Percentiles rank a stretch among this genome's conserved stretches.
Evolutionary conservation across 1,140 invertebrate species (phyloP).

Genomic region (Lerema accius): DNA sequence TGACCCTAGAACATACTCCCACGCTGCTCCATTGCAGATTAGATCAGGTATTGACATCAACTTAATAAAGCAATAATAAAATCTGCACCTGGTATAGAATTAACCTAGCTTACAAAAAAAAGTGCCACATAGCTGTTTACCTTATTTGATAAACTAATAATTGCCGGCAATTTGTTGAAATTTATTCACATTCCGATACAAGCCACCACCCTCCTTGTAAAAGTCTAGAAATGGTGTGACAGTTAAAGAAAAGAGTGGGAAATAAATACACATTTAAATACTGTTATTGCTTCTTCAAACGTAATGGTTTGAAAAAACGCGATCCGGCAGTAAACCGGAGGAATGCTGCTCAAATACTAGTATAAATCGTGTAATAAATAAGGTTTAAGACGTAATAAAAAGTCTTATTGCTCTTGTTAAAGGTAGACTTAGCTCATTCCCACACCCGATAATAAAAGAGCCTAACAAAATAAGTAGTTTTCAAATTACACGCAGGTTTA

Average conservation of each 20-base stretch:
- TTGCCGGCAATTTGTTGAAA: conserved; percentile 7
- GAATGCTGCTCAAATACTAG: conserved; percentile 15
- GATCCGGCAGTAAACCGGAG: conserved; percentile 7
- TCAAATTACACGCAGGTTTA: background rate
- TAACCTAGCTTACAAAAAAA: conserved; percentile 5
- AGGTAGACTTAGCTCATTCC: background rate
- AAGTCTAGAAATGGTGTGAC: conserved; percentile 9
- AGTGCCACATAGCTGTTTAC: conserved; percentile 13
- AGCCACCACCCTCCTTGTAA: conserved; percentile 7
- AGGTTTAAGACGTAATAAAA: conserved; percentile 24
- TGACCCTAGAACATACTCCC: no score
- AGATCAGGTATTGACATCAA: no score
- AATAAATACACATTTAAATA: conserved; percentile 13
- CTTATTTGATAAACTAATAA: conserved; percentile 8
- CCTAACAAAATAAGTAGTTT: background rate
- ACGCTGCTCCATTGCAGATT: no score
- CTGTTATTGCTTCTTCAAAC: conserved; percentile 9
- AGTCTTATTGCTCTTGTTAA: conserved; percentile 12
- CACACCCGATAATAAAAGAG: no score
- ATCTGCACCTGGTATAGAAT: background rate
- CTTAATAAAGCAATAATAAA: no score
- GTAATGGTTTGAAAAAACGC: conserved; percentile 20
- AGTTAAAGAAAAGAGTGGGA: conserved; percentile 14
- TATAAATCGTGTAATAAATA: conserved; percentile 21
- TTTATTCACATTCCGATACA: conserved; percentile 23